phyloP scores from a whole-genome alignment of 1,140 invertebrate species.

The Tribolium castaneum region DNA sequence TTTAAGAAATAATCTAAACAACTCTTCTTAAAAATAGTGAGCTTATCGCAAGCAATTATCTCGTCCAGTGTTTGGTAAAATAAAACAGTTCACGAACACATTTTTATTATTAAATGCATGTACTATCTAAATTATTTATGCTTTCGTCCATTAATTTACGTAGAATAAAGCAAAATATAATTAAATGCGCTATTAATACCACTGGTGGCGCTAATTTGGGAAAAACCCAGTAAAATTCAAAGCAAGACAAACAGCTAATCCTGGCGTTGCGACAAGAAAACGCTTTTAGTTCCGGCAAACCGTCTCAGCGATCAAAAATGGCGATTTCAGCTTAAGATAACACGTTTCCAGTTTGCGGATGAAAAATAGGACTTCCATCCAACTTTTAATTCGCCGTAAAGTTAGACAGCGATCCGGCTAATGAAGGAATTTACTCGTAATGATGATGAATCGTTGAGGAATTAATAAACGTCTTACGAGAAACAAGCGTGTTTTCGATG shows the following conservation, averaged over 20 bases:
- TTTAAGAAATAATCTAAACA: no score
- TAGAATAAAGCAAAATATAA: no score
- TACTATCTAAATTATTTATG: no score
- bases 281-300: constrained; percentile 1
- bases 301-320: constrained; percentile 10
- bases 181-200: no score
- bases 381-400: constrained; percentile 46
- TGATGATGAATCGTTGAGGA: constrained; percentile 53
- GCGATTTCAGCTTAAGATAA: constrained; percentile 25
- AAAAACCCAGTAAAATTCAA: neutral
- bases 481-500: neutral
- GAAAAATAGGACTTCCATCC: constrained; percentile 40
- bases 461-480: constrained; percentile 44
- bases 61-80: no score
- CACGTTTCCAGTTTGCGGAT: constrained; percentile 28
- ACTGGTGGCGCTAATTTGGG: neutral
- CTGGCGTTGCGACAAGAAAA: neutral
- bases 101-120: no score
- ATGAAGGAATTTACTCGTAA: constrained; percentile 52
- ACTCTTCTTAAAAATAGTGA: no score
- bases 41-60: no score
- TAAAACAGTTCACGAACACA: no score
- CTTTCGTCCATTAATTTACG: no score
- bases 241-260: neutral
- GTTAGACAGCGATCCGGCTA: constrained; percentile 52